These are phyloP conservation scores for Prunella fulvescens DNA, from an alignment of 2,113 vertebrate genomes.

Conservation along the genomic window DNA sequence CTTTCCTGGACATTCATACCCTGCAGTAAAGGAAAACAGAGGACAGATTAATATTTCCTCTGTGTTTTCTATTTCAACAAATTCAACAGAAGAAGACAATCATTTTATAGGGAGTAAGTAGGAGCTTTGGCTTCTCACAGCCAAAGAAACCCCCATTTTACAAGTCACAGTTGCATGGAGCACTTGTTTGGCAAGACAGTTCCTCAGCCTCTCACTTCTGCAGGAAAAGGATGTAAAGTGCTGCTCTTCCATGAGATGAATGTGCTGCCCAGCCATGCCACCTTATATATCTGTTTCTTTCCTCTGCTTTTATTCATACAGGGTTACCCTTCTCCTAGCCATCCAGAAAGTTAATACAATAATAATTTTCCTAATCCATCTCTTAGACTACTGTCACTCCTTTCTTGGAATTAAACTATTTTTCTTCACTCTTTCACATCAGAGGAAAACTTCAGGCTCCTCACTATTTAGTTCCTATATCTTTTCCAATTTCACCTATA, in stretches of 20 bases:
- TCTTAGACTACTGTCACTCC: background rate
- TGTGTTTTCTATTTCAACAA: background rate
- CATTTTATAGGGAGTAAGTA: background rate
- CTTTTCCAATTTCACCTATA: background rate
- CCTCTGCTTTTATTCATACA: background rate
- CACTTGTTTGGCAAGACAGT: background rate
- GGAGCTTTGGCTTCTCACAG: background rate
- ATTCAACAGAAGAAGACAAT: background rate
- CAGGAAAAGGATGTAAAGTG: background rate
- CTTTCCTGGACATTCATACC: background rate
- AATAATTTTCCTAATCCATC: background rate
- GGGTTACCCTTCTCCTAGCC: background rate
- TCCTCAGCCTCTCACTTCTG: background rate
- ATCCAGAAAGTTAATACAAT: background rate
- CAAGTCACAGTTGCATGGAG: rapidly evolving
- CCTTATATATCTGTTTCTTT: background rate
- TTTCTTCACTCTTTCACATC: background rate
- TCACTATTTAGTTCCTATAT: background rate
- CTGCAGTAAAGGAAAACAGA: background rate
- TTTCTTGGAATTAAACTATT: background rate
- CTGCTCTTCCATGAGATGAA: background rate
- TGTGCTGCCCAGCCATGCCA: background rate
- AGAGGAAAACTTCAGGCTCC: background rate
- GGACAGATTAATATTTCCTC: background rate
- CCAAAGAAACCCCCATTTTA: background rate